Conservation (phyloP, 2,888 invertebrate species). For the Hemicrepidius hirtus region DNA sequence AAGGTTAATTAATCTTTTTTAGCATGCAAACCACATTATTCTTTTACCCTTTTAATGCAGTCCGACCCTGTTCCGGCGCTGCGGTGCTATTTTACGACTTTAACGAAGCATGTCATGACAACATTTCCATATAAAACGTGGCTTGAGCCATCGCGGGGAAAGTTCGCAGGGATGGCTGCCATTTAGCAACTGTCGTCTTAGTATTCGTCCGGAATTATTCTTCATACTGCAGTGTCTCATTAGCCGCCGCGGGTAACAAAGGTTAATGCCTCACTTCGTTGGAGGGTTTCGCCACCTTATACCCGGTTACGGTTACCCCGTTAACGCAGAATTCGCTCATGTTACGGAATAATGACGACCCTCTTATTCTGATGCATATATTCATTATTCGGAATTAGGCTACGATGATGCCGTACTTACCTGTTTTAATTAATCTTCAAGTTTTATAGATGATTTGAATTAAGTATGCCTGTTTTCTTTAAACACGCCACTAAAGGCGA, state of each 20-base stretch:
- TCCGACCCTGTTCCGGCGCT: slow-evolving; percentile 67
- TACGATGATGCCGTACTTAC: slow-evolving; percentile 30
- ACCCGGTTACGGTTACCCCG: slow-evolving; percentile 46
- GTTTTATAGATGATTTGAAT: slow-evolving; percentile 29
- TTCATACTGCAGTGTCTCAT: slow-evolving; percentile 60
- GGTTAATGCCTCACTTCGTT: slow-evolving; percentile 53
- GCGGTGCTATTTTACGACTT: slow-evolving; percentile 70
- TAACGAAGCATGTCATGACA: slow-evolving; percentile 70
- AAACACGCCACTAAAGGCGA: neutral
- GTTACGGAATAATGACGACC: slow-evolving; percentile 46
- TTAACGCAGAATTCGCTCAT: slow-evolving; percentile 45
- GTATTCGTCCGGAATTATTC: slow-evolving; percentile 62
- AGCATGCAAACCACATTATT: slow-evolving; percentile 70
- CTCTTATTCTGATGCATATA: slow-evolving; percentile 43
- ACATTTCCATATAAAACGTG: slow-evolving; percentile 65
- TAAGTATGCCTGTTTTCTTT: slow-evolving; percentile 6
- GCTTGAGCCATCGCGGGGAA: slow-evolving; percentile 61
- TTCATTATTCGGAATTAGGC: slow-evolving; percentile 40
- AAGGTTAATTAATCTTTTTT: slow-evolving; percentile 70
- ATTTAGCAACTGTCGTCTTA: slow-evolving; percentile 66
- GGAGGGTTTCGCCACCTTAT: slow-evolving; percentile 49
- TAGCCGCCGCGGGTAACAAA: slow-evolving; percentile 49
- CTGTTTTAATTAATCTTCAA: slow-evolving; percentile 44
- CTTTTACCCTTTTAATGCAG: slow-evolving; percentile 69
- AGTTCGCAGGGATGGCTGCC: slow-evolving; percentile 66